Conservation (phyloP, 2,888 invertebrate genomes). For the Spodoptera exigua region DNA sequence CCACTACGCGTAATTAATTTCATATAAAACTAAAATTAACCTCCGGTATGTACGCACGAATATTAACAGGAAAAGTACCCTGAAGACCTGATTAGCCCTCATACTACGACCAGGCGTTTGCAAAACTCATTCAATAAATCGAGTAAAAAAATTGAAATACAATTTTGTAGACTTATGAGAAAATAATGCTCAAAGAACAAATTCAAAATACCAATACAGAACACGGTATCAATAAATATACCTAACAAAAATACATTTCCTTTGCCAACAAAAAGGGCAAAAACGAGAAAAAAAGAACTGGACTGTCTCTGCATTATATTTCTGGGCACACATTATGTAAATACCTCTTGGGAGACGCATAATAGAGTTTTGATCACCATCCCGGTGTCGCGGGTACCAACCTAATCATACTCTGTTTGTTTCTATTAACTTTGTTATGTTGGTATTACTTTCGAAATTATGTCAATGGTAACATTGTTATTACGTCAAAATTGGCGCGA, state of each 20-base stretch:
- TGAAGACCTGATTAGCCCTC: too few species aligned
- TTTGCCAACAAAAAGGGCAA: constrained; percentile 12
- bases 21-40: too few species aligned
- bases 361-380: constrained; percentile 78
- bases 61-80: too few species aligned
- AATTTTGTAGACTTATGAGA: too few species aligned
- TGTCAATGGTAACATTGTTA: constrained; percentile 17
- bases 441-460: constrained; percentile 34
- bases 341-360: constrained; percentile 72
- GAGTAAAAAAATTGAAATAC: too few species aligned
- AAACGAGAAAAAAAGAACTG: constrained; percentile 31
- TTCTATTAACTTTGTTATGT: constrained; percentile 51
- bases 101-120: too few species aligned
- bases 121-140: too few species aligned
- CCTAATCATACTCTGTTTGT: constrained; percentile 61
- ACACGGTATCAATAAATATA: neutral
- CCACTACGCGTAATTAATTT: too few species aligned
- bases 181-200: too few species aligned
- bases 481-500: neutral
- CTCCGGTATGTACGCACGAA: too few species aligned
- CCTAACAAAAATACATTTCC: constrained; percentile 6
- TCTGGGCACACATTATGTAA: constrained; percentile 72
- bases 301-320: constrained; percentile 52
- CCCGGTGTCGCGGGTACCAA: constrained; percentile 46
- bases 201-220: too few species aligned